These are phyloP conservation scores for Brenthis ino DNA, from an alignment of 2,888 invertebrate species.

Conservation along the genomic window DNA sequence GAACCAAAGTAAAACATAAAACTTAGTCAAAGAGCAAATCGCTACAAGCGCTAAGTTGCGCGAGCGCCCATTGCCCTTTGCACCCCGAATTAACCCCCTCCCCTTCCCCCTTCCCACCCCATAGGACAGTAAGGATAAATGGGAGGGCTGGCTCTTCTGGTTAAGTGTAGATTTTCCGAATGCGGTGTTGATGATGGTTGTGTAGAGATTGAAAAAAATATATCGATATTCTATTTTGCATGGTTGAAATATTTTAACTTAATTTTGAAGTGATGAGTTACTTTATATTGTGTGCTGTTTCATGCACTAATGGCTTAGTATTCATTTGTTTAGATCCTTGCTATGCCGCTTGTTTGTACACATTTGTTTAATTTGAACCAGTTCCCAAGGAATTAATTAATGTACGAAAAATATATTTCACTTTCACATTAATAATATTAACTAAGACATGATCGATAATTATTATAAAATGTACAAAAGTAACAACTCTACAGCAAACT, in stretches of 20 bases:
- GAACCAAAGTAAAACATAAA: slow-evolving; percentile 52
- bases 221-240: slow-evolving; percentile 49
- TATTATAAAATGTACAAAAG: no score
- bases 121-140: slow-evolving; percentile 81
- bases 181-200: slow-evolving; percentile 82
- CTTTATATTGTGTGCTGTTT: background rate
- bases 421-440: no score
- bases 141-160: slow-evolving; percentile 82
- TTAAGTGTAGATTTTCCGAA: slow-evolving; percentile 83
- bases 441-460: no score
- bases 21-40: slow-evolving; percentile 59
- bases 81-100: slow-evolving; percentile 64
- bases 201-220: slow-evolving; percentile 48
- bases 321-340: no score
- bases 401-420: no score
- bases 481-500: no score
- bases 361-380: no score
- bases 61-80: slow-evolving; percentile 73
- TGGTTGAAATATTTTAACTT: background rate
- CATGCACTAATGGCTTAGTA: no score
- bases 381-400: no score
- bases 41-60: slow-evolving; percentile 66
- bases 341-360: no score
- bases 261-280: background rate
- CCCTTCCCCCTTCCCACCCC: slow-evolving; percentile 55